Evolutionary conservation across 2,113 vertebrate genomes (phyloP).

Genomic region (Callithrix jacchus): DNA sequence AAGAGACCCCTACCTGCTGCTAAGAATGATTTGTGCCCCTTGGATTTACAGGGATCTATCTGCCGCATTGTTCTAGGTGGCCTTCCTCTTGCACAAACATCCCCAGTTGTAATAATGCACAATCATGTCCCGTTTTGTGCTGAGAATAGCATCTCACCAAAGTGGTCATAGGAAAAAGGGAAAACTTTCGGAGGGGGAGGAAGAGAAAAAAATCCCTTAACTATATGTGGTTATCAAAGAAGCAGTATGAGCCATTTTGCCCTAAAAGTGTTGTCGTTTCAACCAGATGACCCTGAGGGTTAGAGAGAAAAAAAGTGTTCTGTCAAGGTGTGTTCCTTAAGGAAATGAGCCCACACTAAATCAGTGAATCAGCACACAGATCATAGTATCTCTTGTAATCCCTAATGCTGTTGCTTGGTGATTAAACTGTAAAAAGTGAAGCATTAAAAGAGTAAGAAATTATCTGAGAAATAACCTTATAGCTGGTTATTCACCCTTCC

Average conservation of each 20-base stretch:
- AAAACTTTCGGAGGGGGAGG: background rate
- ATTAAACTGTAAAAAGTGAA: background rate
- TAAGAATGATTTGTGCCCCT: background rate
- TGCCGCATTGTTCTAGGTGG: rapidly evolving
- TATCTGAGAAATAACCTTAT: background rate
- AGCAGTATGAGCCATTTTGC: background rate
- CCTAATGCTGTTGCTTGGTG: background rate
- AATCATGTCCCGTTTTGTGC: background rate
- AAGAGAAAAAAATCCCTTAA: background rate
- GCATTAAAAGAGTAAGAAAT: background rate
- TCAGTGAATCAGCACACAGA: background rate
- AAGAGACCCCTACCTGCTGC: background rate
- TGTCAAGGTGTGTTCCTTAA: background rate
- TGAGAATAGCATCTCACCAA: background rate
- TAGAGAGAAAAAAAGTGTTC: background rate
- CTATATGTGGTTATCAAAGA: background rate
- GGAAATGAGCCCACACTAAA: background rate
- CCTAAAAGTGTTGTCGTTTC: background rate
- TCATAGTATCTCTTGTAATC: background rate
- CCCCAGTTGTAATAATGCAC: background rate
- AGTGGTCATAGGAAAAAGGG: background rate
- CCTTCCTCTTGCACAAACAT: background rate
- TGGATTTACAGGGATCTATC: background rate
- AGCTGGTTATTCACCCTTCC: background rate
- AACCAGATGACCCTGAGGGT: background rate